Percentiles rank a stretch among this genome's conserved stretches.
Conservation (phyloP, 2,888 invertebrate species). For the Tridacna gigas region DNA sequence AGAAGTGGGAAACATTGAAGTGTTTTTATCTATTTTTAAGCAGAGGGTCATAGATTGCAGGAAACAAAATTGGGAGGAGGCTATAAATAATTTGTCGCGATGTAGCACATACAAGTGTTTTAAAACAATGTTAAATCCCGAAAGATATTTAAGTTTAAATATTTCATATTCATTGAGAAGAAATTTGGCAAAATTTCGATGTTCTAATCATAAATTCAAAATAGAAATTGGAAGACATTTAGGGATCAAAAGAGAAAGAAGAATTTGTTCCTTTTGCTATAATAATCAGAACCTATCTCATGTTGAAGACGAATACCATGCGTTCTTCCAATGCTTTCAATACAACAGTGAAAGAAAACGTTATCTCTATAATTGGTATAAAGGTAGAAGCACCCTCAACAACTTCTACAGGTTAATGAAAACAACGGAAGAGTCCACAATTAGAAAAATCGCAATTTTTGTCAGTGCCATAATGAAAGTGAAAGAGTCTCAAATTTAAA, state of each 20-base stretch:
- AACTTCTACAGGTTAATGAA: conserved; percentile 9
- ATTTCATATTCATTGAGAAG: background rate
- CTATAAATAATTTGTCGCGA: background rate
- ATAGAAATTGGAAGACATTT: background rate
- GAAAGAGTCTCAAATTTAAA: background rate
- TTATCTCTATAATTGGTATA: conserved; percentile 16
- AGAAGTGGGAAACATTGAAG: background rate
- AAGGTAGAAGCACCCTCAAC: background rate
- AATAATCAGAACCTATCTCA: background rate
- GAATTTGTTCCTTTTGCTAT: conserved; percentile 14
- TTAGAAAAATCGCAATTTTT: conserved; percentile 8
- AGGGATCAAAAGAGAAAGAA: background rate
- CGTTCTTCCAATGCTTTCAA: conserved; percentile 26
- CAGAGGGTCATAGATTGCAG: too few species aligned
- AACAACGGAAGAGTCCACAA: background rate
- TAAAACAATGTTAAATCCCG: background rate
- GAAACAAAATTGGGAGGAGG: background rate
- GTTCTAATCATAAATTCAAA: conserved; percentile 1
- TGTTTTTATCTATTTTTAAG: background rate
- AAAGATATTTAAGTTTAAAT: conserved; percentile 1
- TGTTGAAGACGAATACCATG: conserved; percentile 35
- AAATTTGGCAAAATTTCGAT: background rate
- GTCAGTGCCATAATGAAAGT: background rate
- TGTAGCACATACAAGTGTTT: background rate
- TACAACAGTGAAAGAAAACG: background rate